phyloP scores from a whole-genome alignment of 1,140 invertebrate species.

The Heliconius melpomene region DNA sequence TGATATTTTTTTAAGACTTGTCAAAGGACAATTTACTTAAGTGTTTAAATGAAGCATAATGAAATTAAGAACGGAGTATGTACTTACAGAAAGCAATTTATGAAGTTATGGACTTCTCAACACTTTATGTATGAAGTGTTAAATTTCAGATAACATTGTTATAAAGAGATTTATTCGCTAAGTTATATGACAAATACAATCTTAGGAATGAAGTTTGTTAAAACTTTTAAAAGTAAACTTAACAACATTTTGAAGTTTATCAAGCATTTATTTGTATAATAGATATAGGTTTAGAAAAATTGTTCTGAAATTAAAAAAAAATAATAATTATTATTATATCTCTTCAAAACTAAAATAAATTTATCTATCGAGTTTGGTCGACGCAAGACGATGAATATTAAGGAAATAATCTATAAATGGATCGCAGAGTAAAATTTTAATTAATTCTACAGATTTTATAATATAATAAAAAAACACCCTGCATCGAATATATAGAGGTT shows the following conservation, averaged over 20 bases:
- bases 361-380: too few species aligned
- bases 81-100: not conserved
- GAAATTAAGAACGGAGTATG: not conserved
- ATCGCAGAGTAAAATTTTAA: too few species aligned
- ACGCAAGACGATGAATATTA: too few species aligned
- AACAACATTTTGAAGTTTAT: not conserved
- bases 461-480: not conserved
- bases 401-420: too few species aligned
- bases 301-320: not conserved
- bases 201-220: not conserved
- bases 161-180: not conserved
- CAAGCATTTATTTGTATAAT: not conserved
- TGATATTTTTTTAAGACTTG: too few species aligned
- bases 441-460: not conserved
- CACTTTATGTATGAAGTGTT: not conserved
- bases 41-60: too few species aligned
- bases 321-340: too few species aligned
- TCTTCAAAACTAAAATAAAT: not conserved
- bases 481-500: not conserved
- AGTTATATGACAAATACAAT: not conserved
- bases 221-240: not conserved
- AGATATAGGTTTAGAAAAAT: not conserved
- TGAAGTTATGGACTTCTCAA: not conserved
- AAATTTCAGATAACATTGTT: not conserved
- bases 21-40: too few species aligned